Evolutionary conservation across 2,797 vertebrate genomes (phyloP).

Genomic region (Hemitrygon akajei): DNA sequence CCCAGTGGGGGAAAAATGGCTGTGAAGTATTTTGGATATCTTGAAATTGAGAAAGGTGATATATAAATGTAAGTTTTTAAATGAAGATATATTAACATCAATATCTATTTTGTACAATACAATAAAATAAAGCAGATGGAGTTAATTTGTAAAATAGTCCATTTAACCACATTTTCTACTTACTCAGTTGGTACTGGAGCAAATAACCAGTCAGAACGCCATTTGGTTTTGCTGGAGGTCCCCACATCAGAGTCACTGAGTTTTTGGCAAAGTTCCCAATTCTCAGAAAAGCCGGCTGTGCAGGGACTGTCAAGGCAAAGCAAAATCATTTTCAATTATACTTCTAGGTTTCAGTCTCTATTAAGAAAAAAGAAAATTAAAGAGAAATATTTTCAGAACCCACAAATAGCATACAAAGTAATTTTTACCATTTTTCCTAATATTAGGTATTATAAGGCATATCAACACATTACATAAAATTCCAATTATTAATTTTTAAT

Average conservation of each 20-base stretch:
- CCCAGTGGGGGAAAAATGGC: too few relatives aligned
- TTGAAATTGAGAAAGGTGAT: too few relatives aligned
- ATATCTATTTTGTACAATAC: neutral
- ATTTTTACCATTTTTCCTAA: neutral
- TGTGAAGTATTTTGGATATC: too few relatives aligned
- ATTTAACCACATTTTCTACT: constrained; percentile 48
- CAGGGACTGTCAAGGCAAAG: constrained; percentile 70
- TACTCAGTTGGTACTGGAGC: constrained; percentile 89
- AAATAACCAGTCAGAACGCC: constrained; percentile 79
- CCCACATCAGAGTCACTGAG: constrained; percentile 75
- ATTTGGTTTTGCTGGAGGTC: constrained; percentile 71
- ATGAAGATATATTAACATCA: neutral
- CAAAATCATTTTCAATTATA: constrained; percentile 30
- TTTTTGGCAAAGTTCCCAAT: constrained; percentile 73
- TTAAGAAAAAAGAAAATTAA: neutral
- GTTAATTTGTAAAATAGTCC: neutral
- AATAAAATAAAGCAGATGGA: neutral
- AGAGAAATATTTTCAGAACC: neutral
- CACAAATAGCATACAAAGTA: neutral
- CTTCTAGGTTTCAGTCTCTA: neutral
- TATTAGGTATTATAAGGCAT: neutral
- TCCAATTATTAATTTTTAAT: neutral
- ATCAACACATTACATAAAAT: neutral
- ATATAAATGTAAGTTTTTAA: neutral
- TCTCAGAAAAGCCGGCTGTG: constrained; percentile 73